Evolutionary conservation across 2,888 invertebrate genomes (phyloP).

Genomic region (Philereme vetulata): DNA sequence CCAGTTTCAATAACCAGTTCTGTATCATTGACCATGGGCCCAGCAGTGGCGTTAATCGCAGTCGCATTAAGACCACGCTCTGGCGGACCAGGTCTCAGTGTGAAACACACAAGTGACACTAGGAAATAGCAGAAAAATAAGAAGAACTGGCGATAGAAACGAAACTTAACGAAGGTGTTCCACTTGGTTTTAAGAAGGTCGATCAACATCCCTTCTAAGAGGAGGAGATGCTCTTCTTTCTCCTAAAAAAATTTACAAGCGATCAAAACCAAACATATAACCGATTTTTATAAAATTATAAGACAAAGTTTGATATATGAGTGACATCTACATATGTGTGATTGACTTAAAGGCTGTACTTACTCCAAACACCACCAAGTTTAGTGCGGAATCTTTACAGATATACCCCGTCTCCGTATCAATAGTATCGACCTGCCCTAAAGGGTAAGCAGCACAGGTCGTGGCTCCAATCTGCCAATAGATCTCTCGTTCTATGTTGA

Average conservation of each 20-base stretch:
- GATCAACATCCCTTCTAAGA: slow-evolving; percentile 96
- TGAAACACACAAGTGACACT: slow-evolving; percentile 94
- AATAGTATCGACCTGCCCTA: slow-evolving; percentile 97
- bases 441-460: slow-evolving; percentile 98
- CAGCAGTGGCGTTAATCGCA: slow-evolving; percentile 61
- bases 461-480: slow-evolving; percentile 99
- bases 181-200: slow-evolving; percentile 98
- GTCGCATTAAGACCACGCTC: slow-evolving; percentile 66
- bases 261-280: no score
- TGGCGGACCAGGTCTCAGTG: slow-evolving; percentile 94
- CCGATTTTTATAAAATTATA: no score
- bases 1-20: slow-evolving; percentile 61
- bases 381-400: slow-evolving; percentile 97
- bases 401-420: slow-evolving; percentile 95
- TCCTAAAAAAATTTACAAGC: slow-evolving; percentile 83
- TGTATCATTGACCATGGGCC: slow-evolving; percentile 59
- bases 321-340: no score
- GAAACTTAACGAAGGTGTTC: slow-evolving; percentile 97
- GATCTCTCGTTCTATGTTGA: slow-evolving; percentile 97
- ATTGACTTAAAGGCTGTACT: slow-evolving; percentile 51
- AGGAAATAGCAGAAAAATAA: slow-evolving; percentile 96
- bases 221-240: slow-evolving; percentile 96
- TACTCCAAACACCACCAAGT: slow-evolving; percentile 98
- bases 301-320: no score
- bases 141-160: slow-evolving; percentile 96